Evolutionary conservation across 1,140 invertebrate genomes (phyloP).

Genomic region (Grapholita molesta): DNA sequence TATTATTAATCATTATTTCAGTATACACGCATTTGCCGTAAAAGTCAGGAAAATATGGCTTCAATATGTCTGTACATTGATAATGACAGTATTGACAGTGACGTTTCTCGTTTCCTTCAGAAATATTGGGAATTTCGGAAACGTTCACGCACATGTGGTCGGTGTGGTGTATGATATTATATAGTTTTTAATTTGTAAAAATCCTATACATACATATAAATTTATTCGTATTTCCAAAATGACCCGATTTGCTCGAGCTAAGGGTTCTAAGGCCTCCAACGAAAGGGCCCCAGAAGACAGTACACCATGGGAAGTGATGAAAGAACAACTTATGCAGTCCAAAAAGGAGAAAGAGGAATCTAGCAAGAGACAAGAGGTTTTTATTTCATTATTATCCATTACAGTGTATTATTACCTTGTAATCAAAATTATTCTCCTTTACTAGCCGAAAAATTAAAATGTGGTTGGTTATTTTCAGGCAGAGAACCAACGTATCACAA

Average conservation of each 20-base stretch:
- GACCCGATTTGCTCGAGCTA: conserved; percentile 86
- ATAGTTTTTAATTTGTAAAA: too few relatives aligned
- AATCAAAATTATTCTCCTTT: background rate
- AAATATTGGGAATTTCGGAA: too few relatives aligned
- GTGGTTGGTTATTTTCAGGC: conserved; percentile 46
- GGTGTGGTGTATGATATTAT: background rate
- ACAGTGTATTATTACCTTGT: background rate
- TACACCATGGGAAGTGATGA: conserved; percentile 86
- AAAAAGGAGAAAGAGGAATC: conserved; percentile 64
- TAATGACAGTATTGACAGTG: background rate
- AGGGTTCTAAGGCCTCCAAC: conserved; percentile 86
- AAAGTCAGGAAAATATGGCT: too few relatives aligned
- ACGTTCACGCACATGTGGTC: background rate
- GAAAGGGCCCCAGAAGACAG: conserved; percentile 82
- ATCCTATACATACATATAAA: background rate
- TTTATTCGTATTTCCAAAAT: conserved; percentile 61
- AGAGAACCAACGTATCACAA: conserved; percentile 72
- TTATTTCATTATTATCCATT: background rate
- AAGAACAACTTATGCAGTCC: conserved; percentile 79
- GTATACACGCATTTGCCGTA: too few relatives aligned
- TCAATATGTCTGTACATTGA: too few relatives aligned
- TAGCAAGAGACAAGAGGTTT: conserved; percentile 71
- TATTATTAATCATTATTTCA: too few relatives aligned
- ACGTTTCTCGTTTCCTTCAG: background rate
- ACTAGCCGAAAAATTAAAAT: background rate